Evolutionary conservation across 2,797 vertebrate species (phyloP), one percentile per base, ranked within the genome.

Genomic region (Serranus cabrilla): DNA sequence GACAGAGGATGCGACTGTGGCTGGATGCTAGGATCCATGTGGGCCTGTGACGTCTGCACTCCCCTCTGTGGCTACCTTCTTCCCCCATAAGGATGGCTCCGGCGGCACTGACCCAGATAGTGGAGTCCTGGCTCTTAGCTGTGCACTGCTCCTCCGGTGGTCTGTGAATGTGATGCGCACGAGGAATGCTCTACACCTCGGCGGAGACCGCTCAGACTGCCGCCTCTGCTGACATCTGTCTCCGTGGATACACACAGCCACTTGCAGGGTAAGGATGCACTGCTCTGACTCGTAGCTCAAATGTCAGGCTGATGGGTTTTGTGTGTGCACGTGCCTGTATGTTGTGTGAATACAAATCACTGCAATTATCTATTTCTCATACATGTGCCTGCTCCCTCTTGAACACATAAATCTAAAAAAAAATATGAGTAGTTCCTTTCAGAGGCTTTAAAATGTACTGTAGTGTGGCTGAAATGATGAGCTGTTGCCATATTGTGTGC

Each of bases 251-350:
- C 85, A 21, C 63, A 40, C 82, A 71, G 59, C 71, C 20, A 42
- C 80, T 11, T 21, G 58, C 80, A 62, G 70, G 91, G 91, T 92
- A 87, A 93, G 91, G 78, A 86, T 58, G 67, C 71, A 16, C 59
- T 2, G 45, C 77, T 63, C 45, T 80, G 74, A 82, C 59, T 55
- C 18, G 63, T 60, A 51, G 17, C 82, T 77, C 27, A 45, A 37
- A 75, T 63, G 66, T 81, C 76, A 72, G 8, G 60, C 45, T 76
- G 56, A 57, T 74, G 58, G 59, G 55, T 55, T 31, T 17, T 59
- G 49, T 50, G 54, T 61, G 59, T 20, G 68, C 46, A 43, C 23
- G 56, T 76, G 60, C 27, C 3, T 59, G 51, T 25, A 37, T 80
- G 43, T 57, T 78, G 55, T 40, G 3, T 57, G 34, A 42, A 58